These are phyloP conservation scores for Hiodon alosoides DNA, from an alignment of 2,113 vertebrate genomes.

Conservation along the genomic window DNA sequence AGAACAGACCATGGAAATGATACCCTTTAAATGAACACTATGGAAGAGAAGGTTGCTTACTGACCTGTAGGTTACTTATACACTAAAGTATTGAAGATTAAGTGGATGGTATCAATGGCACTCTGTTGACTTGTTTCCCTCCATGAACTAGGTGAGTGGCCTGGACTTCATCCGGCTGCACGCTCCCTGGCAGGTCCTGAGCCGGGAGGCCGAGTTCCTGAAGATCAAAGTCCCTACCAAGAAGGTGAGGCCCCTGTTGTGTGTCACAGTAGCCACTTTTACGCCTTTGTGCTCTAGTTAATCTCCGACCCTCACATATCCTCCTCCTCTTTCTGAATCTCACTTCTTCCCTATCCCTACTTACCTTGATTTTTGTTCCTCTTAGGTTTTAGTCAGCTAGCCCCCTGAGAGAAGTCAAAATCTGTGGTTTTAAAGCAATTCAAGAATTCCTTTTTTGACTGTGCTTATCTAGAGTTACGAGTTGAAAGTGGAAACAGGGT, in stretches of 20 bases:
- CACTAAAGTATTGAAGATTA: no score
- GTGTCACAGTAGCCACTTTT: neutral
- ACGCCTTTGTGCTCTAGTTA: no score
- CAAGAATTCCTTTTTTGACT: neutral
- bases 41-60: no score
- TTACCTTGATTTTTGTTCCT: neutral
- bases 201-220: slow-evolving; percentile 90
- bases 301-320: no score
- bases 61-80: no score
- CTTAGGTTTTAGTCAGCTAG: neutral
- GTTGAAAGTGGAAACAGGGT: slow-evolving; percentile 71
- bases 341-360: neutral
- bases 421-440: no score
- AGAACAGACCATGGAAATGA: no score
- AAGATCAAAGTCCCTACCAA: slow-evolving; percentile 97
- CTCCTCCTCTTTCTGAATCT: no score
- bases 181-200: slow-evolving; percentile 88
- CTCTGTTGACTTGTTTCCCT: slow-evolving; percentile 33
- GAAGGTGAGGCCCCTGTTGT: slow-evolving; percentile 66
- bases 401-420: no score
- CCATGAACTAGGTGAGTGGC: slow-evolving; percentile 69
- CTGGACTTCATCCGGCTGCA: slow-evolving; percentile 83
- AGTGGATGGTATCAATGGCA: neutral
- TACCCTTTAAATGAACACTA: no score
- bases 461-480: slow-evolving; percentile 72